Conservation (phyloP, 1,140 invertebrate species). For the Heliconius congener region DNA sequence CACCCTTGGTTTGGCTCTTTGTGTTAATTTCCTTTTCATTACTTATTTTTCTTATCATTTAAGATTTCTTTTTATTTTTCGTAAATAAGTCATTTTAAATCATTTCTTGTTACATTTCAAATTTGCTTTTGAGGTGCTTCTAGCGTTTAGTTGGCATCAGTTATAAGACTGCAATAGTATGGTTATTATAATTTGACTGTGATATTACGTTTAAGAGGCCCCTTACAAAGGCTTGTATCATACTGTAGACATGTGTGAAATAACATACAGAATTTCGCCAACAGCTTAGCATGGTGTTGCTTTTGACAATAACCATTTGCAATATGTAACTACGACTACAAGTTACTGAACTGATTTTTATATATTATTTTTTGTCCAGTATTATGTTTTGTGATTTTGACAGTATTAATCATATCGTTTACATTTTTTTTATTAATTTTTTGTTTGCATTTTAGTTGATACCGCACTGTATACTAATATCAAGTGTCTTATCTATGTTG, state of each 20-base stretch:
- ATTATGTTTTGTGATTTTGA: slow-evolving; percentile 7
- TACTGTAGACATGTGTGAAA: slow-evolving; percentile 30
- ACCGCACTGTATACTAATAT: slow-evolving; percentile 39
- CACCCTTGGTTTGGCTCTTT: slow-evolving; percentile 78
- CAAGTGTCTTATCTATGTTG: slow-evolving; percentile 33
- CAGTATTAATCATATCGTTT: slow-evolving; percentile 17
- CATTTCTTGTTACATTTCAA: slow-evolving; percentile 23
- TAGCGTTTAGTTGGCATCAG: slow-evolving; percentile 39
- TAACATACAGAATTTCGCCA: slow-evolving; percentile 33
- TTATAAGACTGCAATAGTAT: slow-evolving; percentile 62
- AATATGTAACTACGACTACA: background rate
- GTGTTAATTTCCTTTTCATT: slow-evolving; percentile 62
- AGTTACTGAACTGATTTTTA: slow-evolving; percentile 8
- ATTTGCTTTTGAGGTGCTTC: slow-evolving; percentile 46
- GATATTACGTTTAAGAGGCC: slow-evolving; percentile 74
- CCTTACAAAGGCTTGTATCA: slow-evolving; percentile 27
- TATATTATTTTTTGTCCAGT: slow-evolving; percentile 1
- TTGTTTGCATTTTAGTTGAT: slow-evolving; percentile 18
- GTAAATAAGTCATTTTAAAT: background rate
- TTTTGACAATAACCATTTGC: background rate
- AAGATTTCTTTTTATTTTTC: slow-evolving; percentile 37
- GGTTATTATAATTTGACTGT: slow-evolving; percentile 66
- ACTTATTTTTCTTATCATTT: slow-evolving; percentile 47
- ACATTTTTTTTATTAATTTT: slow-evolving; percentile 7
- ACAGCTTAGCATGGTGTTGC: slow-evolving; percentile 21